phyloP scores from a whole-genome alignment of 2,888 invertebrate genomes.

The Troilus luridus region DNA sequence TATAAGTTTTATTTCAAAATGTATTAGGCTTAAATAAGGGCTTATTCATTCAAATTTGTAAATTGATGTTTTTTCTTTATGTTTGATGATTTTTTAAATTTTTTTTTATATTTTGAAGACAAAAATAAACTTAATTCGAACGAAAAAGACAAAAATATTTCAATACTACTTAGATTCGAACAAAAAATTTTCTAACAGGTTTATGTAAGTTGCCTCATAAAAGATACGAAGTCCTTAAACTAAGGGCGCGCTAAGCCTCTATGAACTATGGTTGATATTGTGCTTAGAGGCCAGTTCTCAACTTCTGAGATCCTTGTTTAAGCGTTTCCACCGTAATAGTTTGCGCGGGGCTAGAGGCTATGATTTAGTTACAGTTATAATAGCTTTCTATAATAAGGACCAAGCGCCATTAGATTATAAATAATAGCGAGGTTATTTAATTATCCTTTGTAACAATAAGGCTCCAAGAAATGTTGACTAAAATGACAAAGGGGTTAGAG shows the following conservation, averaged over 20 bases:
- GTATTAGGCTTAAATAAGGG: too few species aligned
- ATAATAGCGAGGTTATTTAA: not conserved
- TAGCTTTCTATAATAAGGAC: not conserved
- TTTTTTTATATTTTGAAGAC: too few species aligned
- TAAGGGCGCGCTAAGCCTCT: not conserved
- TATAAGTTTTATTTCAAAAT: too few species aligned
- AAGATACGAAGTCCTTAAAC: not conserved
- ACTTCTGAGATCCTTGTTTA: not conserved
- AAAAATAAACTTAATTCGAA: too few species aligned
- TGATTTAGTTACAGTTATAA: constrained; percentile 21
- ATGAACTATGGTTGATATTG: constrained; percentile 8
- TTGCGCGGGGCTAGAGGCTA: not conserved
- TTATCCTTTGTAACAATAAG: too few species aligned
- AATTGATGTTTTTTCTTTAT: too few species aligned
- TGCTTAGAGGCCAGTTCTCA: not conserved
- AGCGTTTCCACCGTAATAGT: constrained; percentile 10
- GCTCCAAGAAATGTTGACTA: too few species aligned
- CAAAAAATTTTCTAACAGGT: not conserved
- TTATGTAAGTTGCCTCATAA: not conserved
- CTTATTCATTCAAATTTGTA: too few species aligned
- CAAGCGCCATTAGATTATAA: not conserved
- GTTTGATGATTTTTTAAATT: too few species aligned
- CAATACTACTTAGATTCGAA: not conserved
- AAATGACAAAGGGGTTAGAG: too few species aligned
- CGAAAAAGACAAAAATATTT: too few species aligned